Evolutionary conservation across 2,797 vertebrate species (phyloP), one percentile per base, ranked within the genome.

Genomic region (Cyprinodon diabolis): DNA sequence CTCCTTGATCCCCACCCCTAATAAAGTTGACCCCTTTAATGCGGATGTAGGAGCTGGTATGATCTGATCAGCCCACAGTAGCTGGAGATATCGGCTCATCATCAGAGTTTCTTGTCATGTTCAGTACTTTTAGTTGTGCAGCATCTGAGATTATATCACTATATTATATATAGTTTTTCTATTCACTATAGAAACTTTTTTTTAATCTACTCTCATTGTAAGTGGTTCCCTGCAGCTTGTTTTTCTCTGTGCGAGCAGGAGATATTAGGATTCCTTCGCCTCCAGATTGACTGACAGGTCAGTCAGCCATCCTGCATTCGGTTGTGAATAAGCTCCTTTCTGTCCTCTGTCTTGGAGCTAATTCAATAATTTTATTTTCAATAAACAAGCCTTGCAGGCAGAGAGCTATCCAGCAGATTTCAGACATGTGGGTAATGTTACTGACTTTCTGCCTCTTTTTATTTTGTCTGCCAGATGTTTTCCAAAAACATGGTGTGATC

Each of bases 401-500:
- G 80, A 67, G 21, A 14, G 19, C 71, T 30, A 66, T 58, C 35
- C 49, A 45, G 19, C 75, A 76, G 58, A 68, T 74, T 79, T 75
- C 68, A 73, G 51, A 77, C 62, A 57, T 51, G 70, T 23, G 1
- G 45, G 83, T 66, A 17, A 21, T 74, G 7, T 17, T 6, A 0
- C 19, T 1, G 3, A 12, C 3, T 66, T 1, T 17, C 75, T 49
- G 6, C 17, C 1, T 37, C 56, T 5, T 70, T 58, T 4, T 52
- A 69, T 56, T 4, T 52, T 69, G 37, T 45, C 69, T 71, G 75
- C 10, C 60, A 93, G 90, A 84, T 68, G 6, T 68, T 45, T 73
- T 76, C 21, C 81, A 51, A 74, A 81, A 94, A 82, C 75, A 93
- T 94, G 93, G 78, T 87, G 78, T 70, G 76, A 88, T 78, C 84